Percentiles rank a stretch among this genome's conserved stretches.
These are phyloP conservation scores for Trissolcus brochymenae DNA, from an alignment of 2,888 invertebrate genomes.

Conservation along the genomic window DNA sequence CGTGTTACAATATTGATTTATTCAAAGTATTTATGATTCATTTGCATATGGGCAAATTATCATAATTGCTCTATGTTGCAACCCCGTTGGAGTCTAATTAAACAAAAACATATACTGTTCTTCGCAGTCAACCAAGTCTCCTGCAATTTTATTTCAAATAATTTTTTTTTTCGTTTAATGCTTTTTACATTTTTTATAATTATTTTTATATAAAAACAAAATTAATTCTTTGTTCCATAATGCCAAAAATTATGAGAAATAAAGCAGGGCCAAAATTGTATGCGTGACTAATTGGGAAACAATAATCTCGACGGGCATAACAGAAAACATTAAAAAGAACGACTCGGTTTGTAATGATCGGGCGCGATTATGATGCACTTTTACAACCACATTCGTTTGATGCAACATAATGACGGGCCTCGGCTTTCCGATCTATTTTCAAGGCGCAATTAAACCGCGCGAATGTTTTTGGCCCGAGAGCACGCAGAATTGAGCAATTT, in stretches of 20 bases:
- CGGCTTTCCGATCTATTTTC: slow-evolving; percentile 54
- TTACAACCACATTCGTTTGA: slow-evolving; percentile 46
- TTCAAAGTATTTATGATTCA: slow-evolving; percentile 52
- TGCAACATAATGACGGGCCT: slow-evolving; percentile 48
- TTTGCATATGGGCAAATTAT: slow-evolving; percentile 47
- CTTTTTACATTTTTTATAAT: too few species aligned
- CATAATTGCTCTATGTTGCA: slow-evolving; percentile 54
- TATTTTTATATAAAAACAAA: too few species aligned
- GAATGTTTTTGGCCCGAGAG: slow-evolving; percentile 49
- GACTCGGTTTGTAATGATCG: slow-evolving; percentile 45
- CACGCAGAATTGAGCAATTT: slow-evolving; percentile 54
- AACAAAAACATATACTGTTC: slow-evolving; percentile 50
- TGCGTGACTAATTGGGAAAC: slow-evolving; percentile 67
- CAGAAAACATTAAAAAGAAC: slow-evolving; percentile 55
- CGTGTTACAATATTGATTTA: slow-evolving; percentile 56
- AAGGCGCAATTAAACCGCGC: slow-evolving; percentile 54
- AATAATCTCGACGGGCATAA: slow-evolving; percentile 60
- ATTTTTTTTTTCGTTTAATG: slow-evolving; percentile 8
- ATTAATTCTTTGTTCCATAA: not conserved
- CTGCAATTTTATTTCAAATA: slow-evolving; percentile 8
- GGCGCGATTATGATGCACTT: slow-evolving; percentile 54
- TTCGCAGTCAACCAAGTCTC: slow-evolving; percentile 11
- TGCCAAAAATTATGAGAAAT: slow-evolving; percentile 24
- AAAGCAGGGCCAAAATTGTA: slow-evolving; percentile 42
- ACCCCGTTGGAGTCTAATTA: slow-evolving; percentile 42